These are phyloP conservation scores for Oscheius onirici DNA, from an alignment of 2,888 invertebrate species.

Conservation along the genomic window DNA sequence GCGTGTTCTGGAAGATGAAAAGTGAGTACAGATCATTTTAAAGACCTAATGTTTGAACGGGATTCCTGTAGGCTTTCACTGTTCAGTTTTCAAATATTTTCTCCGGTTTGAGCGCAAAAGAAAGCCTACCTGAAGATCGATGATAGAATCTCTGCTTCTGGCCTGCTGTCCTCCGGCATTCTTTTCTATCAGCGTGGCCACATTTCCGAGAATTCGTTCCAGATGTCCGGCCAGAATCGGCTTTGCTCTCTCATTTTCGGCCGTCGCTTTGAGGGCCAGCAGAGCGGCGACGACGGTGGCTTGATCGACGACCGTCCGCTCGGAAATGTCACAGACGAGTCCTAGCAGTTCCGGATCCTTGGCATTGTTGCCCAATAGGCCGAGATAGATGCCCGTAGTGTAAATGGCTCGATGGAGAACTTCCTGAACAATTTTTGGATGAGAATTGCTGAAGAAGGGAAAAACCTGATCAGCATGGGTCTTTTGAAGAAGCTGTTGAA, in stretches of 20 bases:
- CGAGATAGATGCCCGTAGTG: constrained; percentile 3
- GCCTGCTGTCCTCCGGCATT: not conserved
- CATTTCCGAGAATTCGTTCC: constrained; percentile 5
- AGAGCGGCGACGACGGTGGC: not conserved
- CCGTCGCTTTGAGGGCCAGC: not conserved
- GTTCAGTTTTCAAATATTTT: no score
- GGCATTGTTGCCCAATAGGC: not conserved
- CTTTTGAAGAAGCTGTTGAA: constrained; percentile 8
- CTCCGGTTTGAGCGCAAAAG: not conserved
- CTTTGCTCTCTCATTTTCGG: not conserved
- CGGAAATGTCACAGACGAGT: not conserved
- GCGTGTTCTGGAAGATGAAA: not conserved
- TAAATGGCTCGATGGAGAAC: constrained; percentile 7
- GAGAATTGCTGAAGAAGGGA: no score
- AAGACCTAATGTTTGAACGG: no score
- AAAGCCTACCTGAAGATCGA: constrained; percentile 4
- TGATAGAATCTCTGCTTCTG: not conserved
- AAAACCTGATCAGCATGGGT: constrained; percentile 12
- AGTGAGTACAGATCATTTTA: no score
- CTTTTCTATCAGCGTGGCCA: constrained; percentile 11
- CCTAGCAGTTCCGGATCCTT: not conserved
- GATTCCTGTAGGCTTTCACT: no score
- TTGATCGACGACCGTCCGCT: not conserved
- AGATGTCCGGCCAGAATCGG: not conserved
- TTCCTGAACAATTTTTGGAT: not conserved